Conservation (phyloP, 2,113 vertebrate species). For the Anguilla japonica region DNA sequence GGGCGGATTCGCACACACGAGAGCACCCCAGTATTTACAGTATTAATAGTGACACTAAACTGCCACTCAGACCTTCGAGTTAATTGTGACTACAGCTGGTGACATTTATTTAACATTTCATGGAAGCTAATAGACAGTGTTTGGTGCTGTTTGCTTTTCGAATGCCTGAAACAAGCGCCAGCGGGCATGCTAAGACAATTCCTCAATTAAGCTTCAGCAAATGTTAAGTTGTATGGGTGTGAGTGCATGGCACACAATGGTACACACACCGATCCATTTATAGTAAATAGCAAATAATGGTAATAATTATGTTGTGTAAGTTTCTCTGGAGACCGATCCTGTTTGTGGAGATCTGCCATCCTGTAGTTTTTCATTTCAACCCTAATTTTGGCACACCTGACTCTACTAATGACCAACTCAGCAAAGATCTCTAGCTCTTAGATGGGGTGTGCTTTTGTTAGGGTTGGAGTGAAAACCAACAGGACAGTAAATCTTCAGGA, state of each 20-base stretch:
- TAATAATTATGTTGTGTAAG: neutral
- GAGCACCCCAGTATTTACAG: constrained; percentile 69
- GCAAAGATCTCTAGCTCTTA: no score
- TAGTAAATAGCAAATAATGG: neutral
- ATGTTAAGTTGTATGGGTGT: neutral
- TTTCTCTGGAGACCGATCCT: no score
- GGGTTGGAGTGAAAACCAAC: no score
- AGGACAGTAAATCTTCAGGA: no score
- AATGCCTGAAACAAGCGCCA: constrained; percentile 51
- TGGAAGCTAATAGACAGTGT: constrained; percentile 52
- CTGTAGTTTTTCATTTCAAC: no score
- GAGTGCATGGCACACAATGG: neutral
- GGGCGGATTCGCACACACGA: constrained; percentile 50
- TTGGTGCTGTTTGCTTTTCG: constrained; percentile 49
- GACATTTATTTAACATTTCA: constrained; percentile 38
- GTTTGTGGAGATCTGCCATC: no score
- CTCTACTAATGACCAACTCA: no score
- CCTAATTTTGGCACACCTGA: no score
- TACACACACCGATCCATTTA: constrained; percentile 3
- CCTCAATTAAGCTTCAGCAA: neutral
- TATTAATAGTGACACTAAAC: constrained; percentile 68
- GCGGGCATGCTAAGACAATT: constrained; percentile 38
- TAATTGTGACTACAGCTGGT: constrained; percentile 21
- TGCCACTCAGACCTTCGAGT: constrained; percentile 39
- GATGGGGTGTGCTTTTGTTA: no score